phyloP scores from a whole-genome alignment of 2,113 vertebrate species.

The Galemys pyrenaicus region DNA sequence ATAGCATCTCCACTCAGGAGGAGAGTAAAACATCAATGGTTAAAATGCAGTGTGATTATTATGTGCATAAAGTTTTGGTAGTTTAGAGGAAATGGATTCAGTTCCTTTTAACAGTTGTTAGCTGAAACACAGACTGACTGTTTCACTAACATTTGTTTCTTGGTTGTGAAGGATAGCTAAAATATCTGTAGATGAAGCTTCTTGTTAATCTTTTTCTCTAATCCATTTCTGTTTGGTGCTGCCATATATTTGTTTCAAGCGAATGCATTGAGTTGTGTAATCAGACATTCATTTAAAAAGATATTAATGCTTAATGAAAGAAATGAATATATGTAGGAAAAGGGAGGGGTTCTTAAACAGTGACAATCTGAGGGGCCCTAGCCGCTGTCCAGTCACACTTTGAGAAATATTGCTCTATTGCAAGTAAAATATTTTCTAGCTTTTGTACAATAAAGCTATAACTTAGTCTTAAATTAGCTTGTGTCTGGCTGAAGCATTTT shows the following conservation, averaged over 20 bases:
- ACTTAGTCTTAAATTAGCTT: conserved; percentile 26
- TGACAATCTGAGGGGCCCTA: neutral
- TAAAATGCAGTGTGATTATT: conserved; percentile 22
- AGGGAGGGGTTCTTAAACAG: neutral
- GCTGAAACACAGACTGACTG: neutral
- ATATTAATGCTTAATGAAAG: conserved; percentile 9
- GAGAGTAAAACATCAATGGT: conserved; percentile 23
- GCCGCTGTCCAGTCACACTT: neutral
- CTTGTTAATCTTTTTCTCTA: neutral
- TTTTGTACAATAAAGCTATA: conserved; percentile 17
- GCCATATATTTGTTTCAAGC: neutral
- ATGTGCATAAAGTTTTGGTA: neutral
- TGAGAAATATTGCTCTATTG: neutral
- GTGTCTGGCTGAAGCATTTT: conserved; percentile 6
- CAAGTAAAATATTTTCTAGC: neutral
- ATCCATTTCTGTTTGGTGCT: neutral
- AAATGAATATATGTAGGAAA: neutral
- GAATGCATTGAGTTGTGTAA: conserved; percentile 38
- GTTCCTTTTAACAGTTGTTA: conserved; percentile 5
- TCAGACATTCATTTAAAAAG: conserved; percentile 7
- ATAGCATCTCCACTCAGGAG: neutral
- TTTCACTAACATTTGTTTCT: neutral
- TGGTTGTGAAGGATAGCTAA: neutral
- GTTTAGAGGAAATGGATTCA: conserved; percentile 6
- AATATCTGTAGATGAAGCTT: neutral